These are phyloP conservation scores for Mus musculus DNA, from an alignment of 2,113 vertebrate genomes.

Conservation along the genomic window DNA sequence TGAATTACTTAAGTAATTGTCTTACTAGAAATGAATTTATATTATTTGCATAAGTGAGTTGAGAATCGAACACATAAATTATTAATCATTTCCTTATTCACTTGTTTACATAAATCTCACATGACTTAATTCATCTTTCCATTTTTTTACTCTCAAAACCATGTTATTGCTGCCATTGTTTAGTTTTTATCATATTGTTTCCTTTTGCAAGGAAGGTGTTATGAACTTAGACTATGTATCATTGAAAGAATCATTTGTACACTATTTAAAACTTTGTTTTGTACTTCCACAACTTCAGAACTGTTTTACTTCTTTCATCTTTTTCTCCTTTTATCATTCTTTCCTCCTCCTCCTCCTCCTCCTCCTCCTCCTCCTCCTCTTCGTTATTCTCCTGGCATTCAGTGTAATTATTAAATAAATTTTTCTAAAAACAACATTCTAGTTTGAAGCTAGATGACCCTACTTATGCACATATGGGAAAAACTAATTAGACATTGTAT, in stretches of 20 bases:
- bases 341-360: too few relatives aligned
- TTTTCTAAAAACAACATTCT: background rate
- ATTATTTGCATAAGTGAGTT: background rate
- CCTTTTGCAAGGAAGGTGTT: background rate
- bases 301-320: background rate
- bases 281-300: background rate
- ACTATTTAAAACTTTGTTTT: background rate
- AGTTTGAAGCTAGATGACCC: background rate
- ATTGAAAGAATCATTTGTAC: background rate
- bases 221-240: background rate
- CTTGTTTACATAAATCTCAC: background rate
- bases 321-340: background rate
- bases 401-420: background rate
- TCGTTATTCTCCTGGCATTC: background rate
- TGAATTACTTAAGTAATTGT: background rate
- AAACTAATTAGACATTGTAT: background rate
- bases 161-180: background rate
- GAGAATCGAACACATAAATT: background rate
- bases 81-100: background rate
- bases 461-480: background rate
- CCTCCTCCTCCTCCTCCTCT: too few relatives aligned
- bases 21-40: background rate
- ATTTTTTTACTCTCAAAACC: background rate
- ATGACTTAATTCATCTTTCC: background rate
- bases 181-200: background rate